A percentile compares a stretch with the other conserved stretches of the same genome.
Evolutionary conservation across 2,888 invertebrate genomes (phyloP).

Genomic region (Perdita meconis): DNA sequence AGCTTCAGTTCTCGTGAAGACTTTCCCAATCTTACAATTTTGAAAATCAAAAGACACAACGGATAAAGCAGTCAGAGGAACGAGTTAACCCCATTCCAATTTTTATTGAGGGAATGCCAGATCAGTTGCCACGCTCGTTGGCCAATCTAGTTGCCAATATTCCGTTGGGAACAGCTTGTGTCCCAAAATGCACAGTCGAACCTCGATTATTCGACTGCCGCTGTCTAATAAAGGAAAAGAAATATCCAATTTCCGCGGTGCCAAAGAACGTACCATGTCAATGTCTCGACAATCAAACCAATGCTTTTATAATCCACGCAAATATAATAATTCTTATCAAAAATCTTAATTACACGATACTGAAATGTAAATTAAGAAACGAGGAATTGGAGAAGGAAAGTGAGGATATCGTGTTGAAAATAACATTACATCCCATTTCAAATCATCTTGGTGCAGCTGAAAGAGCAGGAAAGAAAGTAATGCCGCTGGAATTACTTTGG

Average conservation of each 20-base stretch:
- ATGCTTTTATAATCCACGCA: too few relatives aligned
- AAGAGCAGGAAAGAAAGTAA: too few relatives aligned
- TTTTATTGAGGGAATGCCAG: neutral
- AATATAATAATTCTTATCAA: too few relatives aligned
- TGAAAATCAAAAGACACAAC: neutral
- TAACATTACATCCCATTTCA: too few relatives aligned
- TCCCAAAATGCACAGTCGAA: neutral
- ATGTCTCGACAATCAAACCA: too few relatives aligned
- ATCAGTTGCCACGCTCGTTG: neutral
- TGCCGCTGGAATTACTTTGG: too few relatives aligned
- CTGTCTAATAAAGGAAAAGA: neutral
- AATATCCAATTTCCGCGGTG: neutral
- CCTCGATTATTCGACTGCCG: neutral
- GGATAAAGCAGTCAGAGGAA: neutral
- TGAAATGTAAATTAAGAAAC: too few relatives aligned
- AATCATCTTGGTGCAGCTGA: too few relatives aligned
- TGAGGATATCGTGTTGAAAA: too few relatives aligned
- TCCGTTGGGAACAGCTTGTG: neutral
- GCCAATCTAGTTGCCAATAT: constrained; percentile 4
- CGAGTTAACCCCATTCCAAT: neutral
- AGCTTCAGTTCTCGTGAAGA: too few relatives aligned
- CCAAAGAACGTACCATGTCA: neutral
- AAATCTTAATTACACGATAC: too few relatives aligned
- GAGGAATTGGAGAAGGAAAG: too few relatives aligned
- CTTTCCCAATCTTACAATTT: neutral